These are phyloP conservation scores for Pogonocichla stellata DNA, from an alignment of 2,113 vertebrate species.

Conservation along the genomic window DNA sequence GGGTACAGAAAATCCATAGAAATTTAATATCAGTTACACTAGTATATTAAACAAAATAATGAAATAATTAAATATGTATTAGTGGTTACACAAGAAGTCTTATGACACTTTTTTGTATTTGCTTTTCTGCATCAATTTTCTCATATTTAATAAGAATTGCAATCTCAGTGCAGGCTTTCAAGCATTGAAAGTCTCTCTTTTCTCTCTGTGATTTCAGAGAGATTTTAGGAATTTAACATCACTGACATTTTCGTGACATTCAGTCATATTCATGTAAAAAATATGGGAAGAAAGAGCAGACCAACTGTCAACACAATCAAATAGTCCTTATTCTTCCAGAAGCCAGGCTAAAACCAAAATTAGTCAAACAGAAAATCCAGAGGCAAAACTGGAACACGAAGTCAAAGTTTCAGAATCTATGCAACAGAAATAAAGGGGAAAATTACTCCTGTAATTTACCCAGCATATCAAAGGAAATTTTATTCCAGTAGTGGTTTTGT, in stretches of 20 bases:
- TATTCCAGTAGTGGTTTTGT: neutral
- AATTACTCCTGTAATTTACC: neutral
- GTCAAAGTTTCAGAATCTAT: neutral
- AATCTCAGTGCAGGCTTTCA: neutral
- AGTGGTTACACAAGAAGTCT: neutral
- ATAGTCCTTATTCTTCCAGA: neutral
- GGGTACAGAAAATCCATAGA: neutral
- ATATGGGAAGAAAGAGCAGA: neutral
- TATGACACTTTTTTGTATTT: neutral
- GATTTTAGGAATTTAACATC: neutral
- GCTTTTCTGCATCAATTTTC: neutral
- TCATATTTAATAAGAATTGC: neutral
- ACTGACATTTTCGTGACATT: neutral
- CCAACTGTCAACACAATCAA: neutral
- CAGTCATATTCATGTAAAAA: neutral
- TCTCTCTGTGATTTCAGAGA: neutral
- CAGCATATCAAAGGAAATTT: neutral
- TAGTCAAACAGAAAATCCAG: neutral
- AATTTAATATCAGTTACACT: neutral
- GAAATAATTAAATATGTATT: neutral
- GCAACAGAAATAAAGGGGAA: neutral
- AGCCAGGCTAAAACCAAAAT: neutral
- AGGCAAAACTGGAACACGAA: neutral
- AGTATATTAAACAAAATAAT: neutral
- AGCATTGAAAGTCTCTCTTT: neutral